phyloP scores from a whole-genome alignment of 2,888 invertebrate species.

The Eulithis prunata region DNA sequence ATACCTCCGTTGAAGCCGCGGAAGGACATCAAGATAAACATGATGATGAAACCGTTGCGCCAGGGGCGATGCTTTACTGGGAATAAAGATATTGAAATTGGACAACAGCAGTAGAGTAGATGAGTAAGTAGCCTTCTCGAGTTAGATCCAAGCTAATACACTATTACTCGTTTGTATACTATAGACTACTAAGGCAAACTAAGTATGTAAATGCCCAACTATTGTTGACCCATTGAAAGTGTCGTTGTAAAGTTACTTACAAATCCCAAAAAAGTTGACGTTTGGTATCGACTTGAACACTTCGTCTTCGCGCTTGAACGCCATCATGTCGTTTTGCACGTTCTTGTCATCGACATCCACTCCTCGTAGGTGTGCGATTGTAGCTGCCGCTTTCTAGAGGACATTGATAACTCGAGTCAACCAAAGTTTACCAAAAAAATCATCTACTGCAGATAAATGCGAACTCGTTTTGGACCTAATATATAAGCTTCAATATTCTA shows the following conservation, averaged over 20 bases:
- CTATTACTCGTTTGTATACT: too few species aligned
- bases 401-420: too few species aligned
- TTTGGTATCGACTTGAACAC: conserved; percentile 58
- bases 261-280: conserved; percentile 53
- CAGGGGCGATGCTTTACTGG: conserved; percentile 55
- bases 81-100: conserved; percentile 22
- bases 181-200: too few species aligned
- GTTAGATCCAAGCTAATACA: too few species aligned
- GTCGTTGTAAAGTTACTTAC: conserved; percentile 49
- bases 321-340: conserved; percentile 53
- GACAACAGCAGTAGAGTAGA: too few species aligned
- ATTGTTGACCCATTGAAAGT: neutral
- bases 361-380: conserved; percentile 48
- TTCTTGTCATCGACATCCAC: conserved; percentile 46
- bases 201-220: neutral
- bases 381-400: conserved; percentile 55
- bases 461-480: too few species aligned
- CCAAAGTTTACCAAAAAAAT: too few species aligned
- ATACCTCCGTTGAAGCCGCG: conserved; percentile 58
- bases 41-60: conserved; percentile 54
- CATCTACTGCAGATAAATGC: too few species aligned
- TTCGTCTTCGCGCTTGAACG: conserved; percentile 54
- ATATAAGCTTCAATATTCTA: too few species aligned
- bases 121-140: too few species aligned
- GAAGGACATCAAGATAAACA: conserved; percentile 44